These are phyloP conservation scores for Drosophila antonietae DNA, from an alignment of 2,888 invertebrate genomes.

Conservation along the genomic window DNA sequence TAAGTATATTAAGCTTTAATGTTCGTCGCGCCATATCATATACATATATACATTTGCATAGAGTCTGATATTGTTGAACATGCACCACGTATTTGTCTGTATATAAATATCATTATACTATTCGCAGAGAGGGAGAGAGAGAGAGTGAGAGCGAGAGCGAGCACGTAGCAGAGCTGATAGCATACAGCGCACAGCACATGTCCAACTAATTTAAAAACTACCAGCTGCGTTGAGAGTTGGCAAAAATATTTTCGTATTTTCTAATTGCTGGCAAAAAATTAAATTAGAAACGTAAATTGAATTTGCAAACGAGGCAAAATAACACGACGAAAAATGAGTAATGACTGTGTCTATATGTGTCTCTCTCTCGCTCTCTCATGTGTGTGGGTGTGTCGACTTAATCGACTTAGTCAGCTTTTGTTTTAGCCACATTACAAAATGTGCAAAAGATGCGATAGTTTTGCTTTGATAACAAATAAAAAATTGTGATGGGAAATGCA, in stretches of 20 bases:
- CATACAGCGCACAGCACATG: conserved; percentile 20
- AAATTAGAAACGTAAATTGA: conserved; percentile 74
- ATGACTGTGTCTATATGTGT: conserved; percentile 37
- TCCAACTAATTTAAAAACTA: conserved; percentile 70
- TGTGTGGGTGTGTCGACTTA: conserved; percentile 32
- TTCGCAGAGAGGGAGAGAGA: neutral
- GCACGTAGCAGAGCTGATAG: neutral
- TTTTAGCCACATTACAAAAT: conserved; percentile 44
- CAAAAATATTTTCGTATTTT: conserved; percentile 74
- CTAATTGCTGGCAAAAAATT: conserved; percentile 58
- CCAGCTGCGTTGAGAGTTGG: conserved; percentile 37
- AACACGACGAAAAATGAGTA: conserved; percentile 64
- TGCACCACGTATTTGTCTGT: conserved; percentile 1
- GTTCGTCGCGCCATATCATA: neutral
- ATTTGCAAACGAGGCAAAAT: conserved; percentile 68
- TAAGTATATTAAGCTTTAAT: conserved; percentile 41
- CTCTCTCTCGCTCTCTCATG: neutral
- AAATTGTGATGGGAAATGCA: conserved; percentile 48
- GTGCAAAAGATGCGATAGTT: conserved; percentile 29
- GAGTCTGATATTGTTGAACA: conserved; percentile 10
- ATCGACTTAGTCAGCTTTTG: conserved; percentile 50
- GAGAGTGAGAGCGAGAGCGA: too few species aligned
- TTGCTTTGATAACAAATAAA: conserved; percentile 9
- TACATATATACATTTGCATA: conserved; percentile 2
- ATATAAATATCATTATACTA: conserved; percentile 36